These are phyloP conservation scores for Eristalinus aeneus DNA, from an alignment of 2,888 invertebrate species.

Conservation along the genomic window DNA sequence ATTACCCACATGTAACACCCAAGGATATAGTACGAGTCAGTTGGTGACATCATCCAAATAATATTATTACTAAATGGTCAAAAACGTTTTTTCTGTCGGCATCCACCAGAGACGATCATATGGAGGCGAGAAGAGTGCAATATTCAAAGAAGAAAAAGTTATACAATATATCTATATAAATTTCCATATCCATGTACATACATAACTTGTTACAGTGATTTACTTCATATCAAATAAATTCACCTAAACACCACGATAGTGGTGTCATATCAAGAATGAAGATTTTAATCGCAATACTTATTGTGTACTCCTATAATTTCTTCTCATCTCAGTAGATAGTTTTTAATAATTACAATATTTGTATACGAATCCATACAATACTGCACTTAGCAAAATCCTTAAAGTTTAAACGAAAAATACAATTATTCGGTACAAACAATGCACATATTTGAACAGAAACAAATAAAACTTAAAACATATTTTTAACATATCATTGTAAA, in stretches of 20 bases:
- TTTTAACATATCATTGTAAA: constrained; percentile 73
- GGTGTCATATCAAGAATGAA: neutral
- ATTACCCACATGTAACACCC: constrained; percentile 92
- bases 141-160: constrained; percentile 25
- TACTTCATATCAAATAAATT: constrained; percentile 46
- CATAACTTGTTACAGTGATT: constrained; percentile 34
- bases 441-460: constrained; percentile 72
- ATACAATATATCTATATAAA: neutral
- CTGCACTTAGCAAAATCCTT: constrained; percentile 45
- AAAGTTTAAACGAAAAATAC: constrained; percentile 45
- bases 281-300: neutral
- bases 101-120: neutral
- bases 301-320: constrained; percentile 7
- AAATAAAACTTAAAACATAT: constrained; percentile 57
- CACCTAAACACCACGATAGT: constrained; percentile 1
- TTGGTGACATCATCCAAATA: constrained; percentile 90
- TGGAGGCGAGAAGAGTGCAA: constrained; percentile 44
- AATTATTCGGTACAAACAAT: constrained; percentile 61
- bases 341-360: constrained; percentile 73
- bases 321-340: constrained; percentile 50
- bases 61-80: constrained; percentile 79
- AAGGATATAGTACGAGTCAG: constrained; percentile 89
- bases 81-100: neutral
- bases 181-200: constrained; percentile 17
- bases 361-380: constrained; percentile 75